These are phyloP conservation scores for Euzophera pinguis DNA, from an alignment of 2,888 invertebrate genomes.

Conservation along the genomic window DNA sequence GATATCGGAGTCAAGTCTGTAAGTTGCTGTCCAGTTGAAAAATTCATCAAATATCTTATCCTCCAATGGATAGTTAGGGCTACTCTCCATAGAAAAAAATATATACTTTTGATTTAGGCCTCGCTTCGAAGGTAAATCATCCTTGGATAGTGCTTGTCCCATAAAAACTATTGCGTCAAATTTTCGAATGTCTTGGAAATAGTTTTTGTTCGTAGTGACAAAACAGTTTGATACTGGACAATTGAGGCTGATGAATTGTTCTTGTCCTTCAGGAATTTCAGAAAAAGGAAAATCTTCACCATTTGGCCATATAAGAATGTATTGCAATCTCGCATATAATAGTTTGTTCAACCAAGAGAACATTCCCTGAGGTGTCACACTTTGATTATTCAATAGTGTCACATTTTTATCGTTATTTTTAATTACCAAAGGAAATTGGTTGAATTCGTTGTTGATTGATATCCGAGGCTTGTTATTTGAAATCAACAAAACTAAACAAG, in stretches of 20 bases:
- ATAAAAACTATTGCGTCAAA: background rate
- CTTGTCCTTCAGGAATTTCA: background rate
- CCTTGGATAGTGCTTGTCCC: background rate
- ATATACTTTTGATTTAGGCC: background rate
- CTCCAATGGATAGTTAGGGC: background rate
- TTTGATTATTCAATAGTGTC: background rate
- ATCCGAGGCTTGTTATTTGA: background rate
- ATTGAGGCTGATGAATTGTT: background rate
- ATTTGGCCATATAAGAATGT: background rate
- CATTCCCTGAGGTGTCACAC: background rate
- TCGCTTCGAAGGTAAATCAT: background rate
- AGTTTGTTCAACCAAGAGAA: background rate
- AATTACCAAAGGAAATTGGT: background rate
- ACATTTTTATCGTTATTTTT: background rate
- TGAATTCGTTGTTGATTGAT: background rate
- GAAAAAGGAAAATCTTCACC: background rate
- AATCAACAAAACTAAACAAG: background rate
- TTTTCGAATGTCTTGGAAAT: background rate
- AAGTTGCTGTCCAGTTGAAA: conserved; percentile 64
- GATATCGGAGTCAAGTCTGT: conserved; percentile 48
- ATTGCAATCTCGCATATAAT: background rate
- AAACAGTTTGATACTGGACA: background rate
- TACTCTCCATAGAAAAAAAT: background rate
- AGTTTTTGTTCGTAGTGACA: background rate
- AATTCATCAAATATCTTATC: conserved; percentile 32